phyloP scores from a whole-genome alignment of 2,888 invertebrate genomes.

The Dryobotodes eremita region DNA sequence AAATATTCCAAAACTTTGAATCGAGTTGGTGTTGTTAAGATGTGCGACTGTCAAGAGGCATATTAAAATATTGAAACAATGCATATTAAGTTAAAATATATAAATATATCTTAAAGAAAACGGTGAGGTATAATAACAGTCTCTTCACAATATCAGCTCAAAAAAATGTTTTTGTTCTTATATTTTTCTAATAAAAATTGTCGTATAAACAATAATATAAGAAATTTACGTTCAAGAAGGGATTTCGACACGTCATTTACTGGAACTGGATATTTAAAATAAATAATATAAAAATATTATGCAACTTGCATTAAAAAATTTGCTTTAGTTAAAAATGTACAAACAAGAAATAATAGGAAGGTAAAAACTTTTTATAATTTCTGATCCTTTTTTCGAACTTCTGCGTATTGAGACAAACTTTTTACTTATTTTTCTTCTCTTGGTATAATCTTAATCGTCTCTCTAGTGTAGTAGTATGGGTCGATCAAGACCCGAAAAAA shows the following conservation, averaged over 20 bases:
- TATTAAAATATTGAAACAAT: conserved; percentile 9
- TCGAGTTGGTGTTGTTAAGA: background rate
- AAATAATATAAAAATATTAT: conserved; percentile 14
- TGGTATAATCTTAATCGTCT: conserved; percentile 8
- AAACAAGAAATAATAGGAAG: background rate
- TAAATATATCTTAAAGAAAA: conserved; percentile 26
- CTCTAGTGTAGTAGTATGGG: too few species aligned
- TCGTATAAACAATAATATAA: conserved; percentile 37
- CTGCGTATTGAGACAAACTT: background rate
- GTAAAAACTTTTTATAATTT: background rate
- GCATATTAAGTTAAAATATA: conserved; percentile 21
- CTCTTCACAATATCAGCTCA: conserved; percentile 8
- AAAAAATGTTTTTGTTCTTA: background rate
- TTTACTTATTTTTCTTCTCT: background rate
- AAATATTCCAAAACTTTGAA: background rate
- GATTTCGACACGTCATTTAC: background rate
- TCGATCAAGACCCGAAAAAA: background rate
- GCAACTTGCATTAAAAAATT: background rate
- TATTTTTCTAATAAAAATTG: background rate
- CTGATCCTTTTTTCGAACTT: background rate
- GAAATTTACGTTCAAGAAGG: background rate
- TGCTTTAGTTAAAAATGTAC: background rate
- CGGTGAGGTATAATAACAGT: conserved; percentile 18
- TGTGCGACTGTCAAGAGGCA: background rate
- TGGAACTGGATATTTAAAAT: conserved; percentile 21